Percentiles rank a stretch among this genome's conserved stretches.
These are phyloP conservation scores for Brachyhypopomus occidentalis DNA, from an alignment of 2,113 vertebrate genomes.

Conservation along the genomic window DNA sequence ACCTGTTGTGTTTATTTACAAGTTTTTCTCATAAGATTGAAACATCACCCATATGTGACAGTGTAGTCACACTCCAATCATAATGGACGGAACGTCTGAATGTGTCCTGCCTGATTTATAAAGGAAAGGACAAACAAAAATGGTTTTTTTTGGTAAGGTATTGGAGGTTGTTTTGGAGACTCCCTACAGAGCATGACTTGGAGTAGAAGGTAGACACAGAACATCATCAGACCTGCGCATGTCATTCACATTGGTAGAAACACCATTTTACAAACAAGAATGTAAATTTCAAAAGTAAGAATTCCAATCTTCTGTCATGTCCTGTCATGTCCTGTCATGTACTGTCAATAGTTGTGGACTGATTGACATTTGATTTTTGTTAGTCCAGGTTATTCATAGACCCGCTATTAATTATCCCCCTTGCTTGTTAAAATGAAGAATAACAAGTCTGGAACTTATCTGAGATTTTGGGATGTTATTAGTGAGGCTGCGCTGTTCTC, in stretches of 20 bases:
- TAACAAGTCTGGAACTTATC: neutral
- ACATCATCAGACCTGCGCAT: neutral
- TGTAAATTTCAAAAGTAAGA: neutral
- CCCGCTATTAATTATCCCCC: neutral
- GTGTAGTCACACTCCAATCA: too few relatives aligned
- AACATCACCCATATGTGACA: too few relatives aligned
- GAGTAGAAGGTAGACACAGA: neutral
- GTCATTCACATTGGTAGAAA: too few relatives aligned
- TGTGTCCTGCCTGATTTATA: too few relatives aligned
- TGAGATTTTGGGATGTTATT: too few relatives aligned
- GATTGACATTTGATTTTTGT: neutral
- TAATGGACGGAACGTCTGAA: too few relatives aligned
- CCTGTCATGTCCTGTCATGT: neutral
- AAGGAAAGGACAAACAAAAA: neutral
- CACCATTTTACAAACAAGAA: too few relatives aligned
- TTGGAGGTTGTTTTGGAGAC: neutral
- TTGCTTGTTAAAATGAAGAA: neutral
- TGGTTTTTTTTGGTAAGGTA: neutral
- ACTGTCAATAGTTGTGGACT: neutral
- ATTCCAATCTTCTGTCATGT: neutral
- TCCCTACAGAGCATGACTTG: neutral
- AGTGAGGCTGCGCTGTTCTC: too few relatives aligned
- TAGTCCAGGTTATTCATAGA: neutral
- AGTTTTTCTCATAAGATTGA: too few relatives aligned
- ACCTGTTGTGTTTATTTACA: too few relatives aligned